Base-by-base conservation (phyloP, 2,113 vertebrate genomes). In the Toxostoma redivivum region DNA sequence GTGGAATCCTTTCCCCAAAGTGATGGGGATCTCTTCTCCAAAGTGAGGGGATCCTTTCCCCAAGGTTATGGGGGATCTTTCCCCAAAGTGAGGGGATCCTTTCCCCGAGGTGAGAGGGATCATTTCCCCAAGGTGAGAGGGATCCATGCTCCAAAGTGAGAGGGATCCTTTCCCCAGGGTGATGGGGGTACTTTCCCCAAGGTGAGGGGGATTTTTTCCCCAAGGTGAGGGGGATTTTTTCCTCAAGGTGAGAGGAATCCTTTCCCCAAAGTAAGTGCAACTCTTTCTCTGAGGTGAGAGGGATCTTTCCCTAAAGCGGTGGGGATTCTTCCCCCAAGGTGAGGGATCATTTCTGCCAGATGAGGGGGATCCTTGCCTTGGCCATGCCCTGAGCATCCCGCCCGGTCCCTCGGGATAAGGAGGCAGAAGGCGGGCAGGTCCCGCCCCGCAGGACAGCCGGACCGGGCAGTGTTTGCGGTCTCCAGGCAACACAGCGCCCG, bases 391-490 rank as follows among this genome's bases (percentile, higher is more conserved):
- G 44, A 27, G 8, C 72, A 65, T 51, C 88, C 50, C 44, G 3
- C 1, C n/a, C 8, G 15, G 5, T 47, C 11, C 8, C 51, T 38
- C 12, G 30, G 65, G 33, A n/a, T 3, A 4, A 10, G 37, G 37
- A 56, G 9, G 22, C 15, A 30, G 57, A 33, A 44, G 25, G 0
- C 71, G 7, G 50, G 21, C 76, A 8, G 17, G 21, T 48, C 11
- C 70, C 80, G 23, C 48, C 35, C 58, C 58, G 10, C 62, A 30
- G 17, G 12, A 8, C 22, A 8, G 9, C 27, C 28, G 10, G 5
- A 1, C 37, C n/a, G 54, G 25, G 79, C 40, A 40, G 38, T 98
- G 98, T 98, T 98, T 97, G 96, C 57, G 1, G 84, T 98, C 95
- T 96, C 98, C 97, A 9, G 94, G 97, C 96, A 97, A 97, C 91